Base-by-base conservation (phyloP, 2,888 invertebrate genomes). In the Horisme vitalbata region DNA sequence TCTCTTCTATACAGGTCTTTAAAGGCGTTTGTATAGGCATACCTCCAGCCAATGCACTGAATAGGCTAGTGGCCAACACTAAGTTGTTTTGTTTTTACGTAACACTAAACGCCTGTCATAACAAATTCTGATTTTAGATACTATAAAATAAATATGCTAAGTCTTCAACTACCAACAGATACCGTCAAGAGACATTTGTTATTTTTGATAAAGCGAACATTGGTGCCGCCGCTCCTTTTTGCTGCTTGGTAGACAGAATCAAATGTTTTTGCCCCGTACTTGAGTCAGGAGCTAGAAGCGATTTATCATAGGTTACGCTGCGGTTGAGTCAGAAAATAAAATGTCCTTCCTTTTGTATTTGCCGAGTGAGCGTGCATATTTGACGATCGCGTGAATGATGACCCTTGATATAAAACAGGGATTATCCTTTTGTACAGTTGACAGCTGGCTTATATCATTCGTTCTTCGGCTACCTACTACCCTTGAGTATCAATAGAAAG, bases 291-390 rank as follows among this genome's bases (percentile, higher is more conserved):
- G 35, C 31, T 31, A 36, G 21, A 84, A 85, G 82, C 82, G 81
- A 87, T 86, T 85, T 85, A 86, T 87, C 85, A 86, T 85, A 79
- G 73, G 81, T 79, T 79, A 84, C 73, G 76, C 83, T 84, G 83
- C 61, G 84, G 82, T 80, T 75, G 78, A 79, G 79, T 80, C 74
- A 78, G 77, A 79, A 86, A 86, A 84, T 84, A 83, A 41, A 83
- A 79, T 72, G 84, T 83, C 79, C 81, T 83, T 82, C 77, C 77
- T 82, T 82, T 85, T 83, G 79, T 83, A 83, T 83, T 83, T 76
- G 78, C 73, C 65, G 75, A 76, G 71, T 66, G 64, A 33, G 62
- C 65, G 68, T 77, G 79, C 77, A 75, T 78, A 78, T 83, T 80
- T 80, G 81, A 71, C 75, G 82, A 83, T 83, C 74, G 80, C 75